Percentiles rank a stretch among this genome's conserved stretches.
These are phyloP conservation scores for Tragelaphus imberbis DNA, from an alignment of 2,113 vertebrate genomes.

Conservation along the genomic window DNA sequence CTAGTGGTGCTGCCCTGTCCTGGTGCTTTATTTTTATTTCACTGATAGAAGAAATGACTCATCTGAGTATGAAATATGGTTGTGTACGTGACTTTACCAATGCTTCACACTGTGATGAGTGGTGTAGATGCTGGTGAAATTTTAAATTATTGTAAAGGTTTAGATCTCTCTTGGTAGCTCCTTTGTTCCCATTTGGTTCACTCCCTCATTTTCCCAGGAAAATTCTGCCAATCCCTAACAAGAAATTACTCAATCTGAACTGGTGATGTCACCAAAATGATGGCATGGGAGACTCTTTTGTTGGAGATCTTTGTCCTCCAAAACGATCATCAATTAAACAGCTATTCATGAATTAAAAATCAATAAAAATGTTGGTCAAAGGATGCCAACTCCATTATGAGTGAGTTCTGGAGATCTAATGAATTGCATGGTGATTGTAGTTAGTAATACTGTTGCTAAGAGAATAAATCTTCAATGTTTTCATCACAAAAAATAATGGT, in stretches of 20 bases:
- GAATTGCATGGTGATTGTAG: background rate
- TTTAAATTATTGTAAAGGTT: background rate
- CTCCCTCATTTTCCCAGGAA: background rate
- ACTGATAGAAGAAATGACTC: background rate
- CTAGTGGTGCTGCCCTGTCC: background rate
- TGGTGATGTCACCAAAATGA: background rate
- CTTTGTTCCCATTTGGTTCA: background rate
- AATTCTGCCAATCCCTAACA: background rate
- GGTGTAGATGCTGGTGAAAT: background rate
- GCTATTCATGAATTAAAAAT: background rate
- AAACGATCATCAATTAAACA: background rate
- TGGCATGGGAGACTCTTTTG: background rate
- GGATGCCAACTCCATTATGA: background rate
- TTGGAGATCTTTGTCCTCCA: background rate
- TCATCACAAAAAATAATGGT: background rate
- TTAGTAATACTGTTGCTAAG: background rate
- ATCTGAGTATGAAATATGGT: background rate
- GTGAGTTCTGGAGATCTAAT: background rate
- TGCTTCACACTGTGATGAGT: background rate
- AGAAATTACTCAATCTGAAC: background rate
- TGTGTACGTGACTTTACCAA: background rate
- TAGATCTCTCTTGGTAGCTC: background rate
- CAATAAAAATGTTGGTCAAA: background rate
- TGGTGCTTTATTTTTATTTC: background rate
- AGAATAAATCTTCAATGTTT: background rate